Evolutionary conservation across 2,888 invertebrate species (phyloP), one percentile per base, ranked within the genome.

Genomic region (Parelbella ahira): DNA sequence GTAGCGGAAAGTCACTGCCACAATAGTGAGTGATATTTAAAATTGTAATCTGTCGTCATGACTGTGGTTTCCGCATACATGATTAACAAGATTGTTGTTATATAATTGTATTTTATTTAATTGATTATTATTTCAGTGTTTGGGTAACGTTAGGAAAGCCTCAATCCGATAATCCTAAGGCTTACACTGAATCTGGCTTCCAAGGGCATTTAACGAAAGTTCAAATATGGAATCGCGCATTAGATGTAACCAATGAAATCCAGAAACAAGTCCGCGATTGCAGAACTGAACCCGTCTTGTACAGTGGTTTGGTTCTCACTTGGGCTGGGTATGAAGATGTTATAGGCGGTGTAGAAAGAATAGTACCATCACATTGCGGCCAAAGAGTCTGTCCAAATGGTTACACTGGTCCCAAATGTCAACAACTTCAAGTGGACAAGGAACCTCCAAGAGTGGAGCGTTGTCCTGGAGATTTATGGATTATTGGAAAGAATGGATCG

Each of bases 241-340:
- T 98, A 0, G 97, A 97, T 66, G 93, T 97, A 8, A 96, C 96
- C 2, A 94, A 94, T 46, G 97, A 97, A 76, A 93, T 97, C 49
- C 97, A 97, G 58, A 96, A 96, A 68, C 97, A 97, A 90, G 97
- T 97, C 0, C 90, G 97, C 12, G 97, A 96, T 61, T 97, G 97
- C 65, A 91, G 96, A 59, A 96, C 95, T 2, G 96, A 97, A 59
- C 96, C 97, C 0, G 97, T 97, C 0, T 88, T 97, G 2, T 97
- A 96, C 74, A 91, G 92, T 58, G 94, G 93, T 1, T 84, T 98
- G 3, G 91, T 96, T 1, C 87, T 97, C 0, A 96, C 97, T 11
- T 98, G 98, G 97, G 93, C 96, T 18, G 97, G 97, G 10, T 98
- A 97, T 68, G 97, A 97, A 69, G 93, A 94, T 50, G 92, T 94